These are phyloP conservation scores for Falco rusticolus DNA, from an alignment of 2,797 vertebrate genomes.

Conservation along the genomic window DNA sequence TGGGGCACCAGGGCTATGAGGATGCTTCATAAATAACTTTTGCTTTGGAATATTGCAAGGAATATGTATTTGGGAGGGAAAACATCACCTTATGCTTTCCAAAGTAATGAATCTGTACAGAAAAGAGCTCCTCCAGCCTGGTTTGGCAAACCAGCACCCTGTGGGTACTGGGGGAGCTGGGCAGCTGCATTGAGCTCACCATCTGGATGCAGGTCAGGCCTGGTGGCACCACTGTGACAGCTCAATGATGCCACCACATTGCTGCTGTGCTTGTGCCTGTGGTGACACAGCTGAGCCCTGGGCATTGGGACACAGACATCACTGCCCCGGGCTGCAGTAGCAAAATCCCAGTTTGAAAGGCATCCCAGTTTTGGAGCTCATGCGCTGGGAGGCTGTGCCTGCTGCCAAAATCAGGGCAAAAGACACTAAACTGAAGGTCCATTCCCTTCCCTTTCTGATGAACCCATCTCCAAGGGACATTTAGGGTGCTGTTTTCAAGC, in stretches of 20 bases:
- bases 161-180: neutral
- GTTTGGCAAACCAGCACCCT: neutral
- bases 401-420: neutral
- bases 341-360: neutral
- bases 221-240: neutral
- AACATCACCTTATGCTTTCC: neutral
- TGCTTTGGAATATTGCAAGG: neutral
- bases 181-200: neutral
- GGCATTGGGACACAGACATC: neutral
- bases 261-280: neutral
- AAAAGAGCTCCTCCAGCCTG: neutral
- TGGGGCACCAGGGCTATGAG: neutral
- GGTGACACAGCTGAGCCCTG: neutral
- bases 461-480: neutral
- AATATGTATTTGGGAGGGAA: neutral
- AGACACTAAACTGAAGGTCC: neutral
- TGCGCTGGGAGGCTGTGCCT: neutral
- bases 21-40: neutral
- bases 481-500: neutral
- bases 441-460: neutral
- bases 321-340: neutral
- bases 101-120: neutral
- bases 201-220: neutral
- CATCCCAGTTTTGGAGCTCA: neutral
- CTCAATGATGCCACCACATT: neutral